Conservation (phyloP, 2,113 vertebrate genomes). For the Mirza zaza region DNA sequence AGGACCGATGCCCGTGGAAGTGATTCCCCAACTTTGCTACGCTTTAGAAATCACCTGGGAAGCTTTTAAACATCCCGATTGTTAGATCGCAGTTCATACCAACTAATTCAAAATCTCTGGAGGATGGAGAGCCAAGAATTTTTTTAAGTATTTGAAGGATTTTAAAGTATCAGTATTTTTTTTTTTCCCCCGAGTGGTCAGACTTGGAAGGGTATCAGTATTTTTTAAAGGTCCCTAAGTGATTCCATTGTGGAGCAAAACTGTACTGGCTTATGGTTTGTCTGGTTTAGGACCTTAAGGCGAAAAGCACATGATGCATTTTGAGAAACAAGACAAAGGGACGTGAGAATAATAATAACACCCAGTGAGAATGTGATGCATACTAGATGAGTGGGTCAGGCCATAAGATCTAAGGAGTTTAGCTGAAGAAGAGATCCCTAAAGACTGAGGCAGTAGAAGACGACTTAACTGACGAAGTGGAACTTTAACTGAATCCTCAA, state of each 20-base stretch:
- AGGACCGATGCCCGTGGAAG: background rate
- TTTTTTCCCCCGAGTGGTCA: background rate
- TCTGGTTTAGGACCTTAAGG: background rate
- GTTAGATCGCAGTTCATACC: background rate
- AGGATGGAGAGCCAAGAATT: background rate
- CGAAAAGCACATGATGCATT: background rate
- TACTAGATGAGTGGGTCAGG: background rate
- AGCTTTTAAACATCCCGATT: background rate
- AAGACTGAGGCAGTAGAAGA: conserved; percentile 8
- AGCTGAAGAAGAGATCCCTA: background rate
- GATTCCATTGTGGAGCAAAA: background rate
- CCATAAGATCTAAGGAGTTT: background rate
- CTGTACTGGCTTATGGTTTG: background rate
- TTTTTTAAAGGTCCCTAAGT: background rate
- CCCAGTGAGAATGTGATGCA: background rate
- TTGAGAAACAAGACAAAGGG: background rate
- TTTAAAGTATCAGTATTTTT: background rate
- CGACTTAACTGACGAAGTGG: background rate
- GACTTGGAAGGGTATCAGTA: too few species aligned
- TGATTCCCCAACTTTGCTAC: background rate
- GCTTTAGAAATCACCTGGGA: background rate
- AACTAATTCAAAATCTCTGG: background rate
- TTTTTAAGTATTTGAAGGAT: too few species aligned
- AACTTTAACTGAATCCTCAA: background rate
- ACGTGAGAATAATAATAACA: background rate